Conservation (phyloP, 2,888 invertebrate genomes). For the Ashinkailepas kermadecensis region DNA sequence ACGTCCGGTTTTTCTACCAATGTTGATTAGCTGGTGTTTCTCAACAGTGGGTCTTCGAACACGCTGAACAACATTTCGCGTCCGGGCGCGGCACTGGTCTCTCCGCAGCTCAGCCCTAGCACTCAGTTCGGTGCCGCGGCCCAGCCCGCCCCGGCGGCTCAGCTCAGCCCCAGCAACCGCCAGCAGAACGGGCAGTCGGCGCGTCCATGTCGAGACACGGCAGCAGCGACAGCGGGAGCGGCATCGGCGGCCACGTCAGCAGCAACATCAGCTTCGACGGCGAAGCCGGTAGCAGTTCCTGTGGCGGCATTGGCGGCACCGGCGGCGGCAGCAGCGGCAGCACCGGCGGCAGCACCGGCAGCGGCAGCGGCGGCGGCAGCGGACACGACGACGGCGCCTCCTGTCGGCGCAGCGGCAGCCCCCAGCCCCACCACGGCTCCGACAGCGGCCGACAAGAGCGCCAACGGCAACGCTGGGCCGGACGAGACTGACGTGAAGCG, state of each 20-base stretch:
- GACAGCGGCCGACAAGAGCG: not conserved
- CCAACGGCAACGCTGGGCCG: not conserved
- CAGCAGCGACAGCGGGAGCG: not conserved
- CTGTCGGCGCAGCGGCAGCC: not conserved
- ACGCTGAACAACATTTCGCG: not conserved
- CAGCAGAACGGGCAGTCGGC: no score
- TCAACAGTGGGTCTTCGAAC: not conserved
- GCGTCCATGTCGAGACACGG: no score
- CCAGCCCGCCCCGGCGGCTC: no score
- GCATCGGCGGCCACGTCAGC: not conserved
- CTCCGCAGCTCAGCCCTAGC: no score
- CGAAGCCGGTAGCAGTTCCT: not conserved
- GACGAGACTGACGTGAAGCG: conserved; percentile 4
- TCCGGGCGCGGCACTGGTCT: not conserved
- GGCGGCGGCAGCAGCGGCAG: not conserved
- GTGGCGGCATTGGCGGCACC: not conserved
- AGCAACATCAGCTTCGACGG: not conserved
- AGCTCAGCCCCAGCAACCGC: no score
- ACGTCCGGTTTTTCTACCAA: no score
- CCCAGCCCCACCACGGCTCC: not conserved
- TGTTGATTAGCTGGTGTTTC: not conserved
- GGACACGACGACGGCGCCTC: not conserved
- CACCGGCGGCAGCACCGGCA: not conserved
- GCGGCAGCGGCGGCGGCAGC: not conserved
- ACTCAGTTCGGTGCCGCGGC: no score